These are phyloP conservation scores for Tenthredo amoena DNA, from an alignment of 2,888 invertebrate genomes.

Conservation along the genomic window DNA sequence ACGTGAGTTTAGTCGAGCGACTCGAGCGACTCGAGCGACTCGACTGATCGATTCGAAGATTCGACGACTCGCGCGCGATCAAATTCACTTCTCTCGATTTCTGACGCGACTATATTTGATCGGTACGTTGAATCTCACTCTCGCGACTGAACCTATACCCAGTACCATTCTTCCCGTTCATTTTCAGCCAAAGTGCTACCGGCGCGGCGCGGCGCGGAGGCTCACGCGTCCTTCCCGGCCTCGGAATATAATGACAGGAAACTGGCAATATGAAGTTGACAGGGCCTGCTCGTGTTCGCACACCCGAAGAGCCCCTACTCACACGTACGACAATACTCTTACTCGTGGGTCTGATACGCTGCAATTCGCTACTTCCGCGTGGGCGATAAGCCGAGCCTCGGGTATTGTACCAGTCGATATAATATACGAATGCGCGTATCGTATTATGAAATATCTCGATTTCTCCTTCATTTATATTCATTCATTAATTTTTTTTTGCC, in stretches of 20 bases:
- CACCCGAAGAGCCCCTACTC: constrained; percentile 56
- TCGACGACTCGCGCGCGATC: constrained; percentile 16
- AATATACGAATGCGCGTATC: neutral
- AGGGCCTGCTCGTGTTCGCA: constrained; percentile 72
- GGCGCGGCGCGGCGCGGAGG: neutral
- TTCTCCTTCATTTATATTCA: neutral
- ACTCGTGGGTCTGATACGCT: constrained; percentile 48
- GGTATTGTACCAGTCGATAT: constrained; percentile 19
- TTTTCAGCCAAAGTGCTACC: constrained; percentile 12
- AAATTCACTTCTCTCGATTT: neutral
- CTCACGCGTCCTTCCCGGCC: constrained; percentile 48
- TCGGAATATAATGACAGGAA: constrained; percentile 74
- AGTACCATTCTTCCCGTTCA: constrained; percentile 1
- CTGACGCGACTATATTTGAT: constrained; percentile 3
- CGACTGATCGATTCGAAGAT: neutral
- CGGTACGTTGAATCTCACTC: constrained; percentile 18
- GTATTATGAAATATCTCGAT: neutral
- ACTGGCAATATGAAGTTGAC: constrained; percentile 77
- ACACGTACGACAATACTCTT: constrained; percentile 54
- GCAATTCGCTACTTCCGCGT: constrained; percentile 55
- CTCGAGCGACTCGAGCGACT: neutral
- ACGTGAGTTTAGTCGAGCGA: constrained; percentile 24
- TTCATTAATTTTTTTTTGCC: neutral
- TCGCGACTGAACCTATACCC: neutral
- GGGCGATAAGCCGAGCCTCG: neutral